Evolutionary conservation across 2,113 vertebrate species (phyloP).

Genomic region (Cygnus buccinator): DNA sequence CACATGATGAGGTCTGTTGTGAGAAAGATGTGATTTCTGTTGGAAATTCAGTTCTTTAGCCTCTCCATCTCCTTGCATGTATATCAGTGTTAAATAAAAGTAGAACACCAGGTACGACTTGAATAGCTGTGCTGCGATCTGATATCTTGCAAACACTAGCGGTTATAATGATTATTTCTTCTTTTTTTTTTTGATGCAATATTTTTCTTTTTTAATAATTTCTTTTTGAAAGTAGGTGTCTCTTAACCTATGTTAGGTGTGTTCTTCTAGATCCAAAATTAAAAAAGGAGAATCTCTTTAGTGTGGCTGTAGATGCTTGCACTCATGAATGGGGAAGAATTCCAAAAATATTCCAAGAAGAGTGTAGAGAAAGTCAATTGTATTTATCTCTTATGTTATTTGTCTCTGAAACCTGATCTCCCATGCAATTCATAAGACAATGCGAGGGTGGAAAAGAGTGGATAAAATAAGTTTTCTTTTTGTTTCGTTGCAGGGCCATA

Average conservation of each 20-base stretch:
- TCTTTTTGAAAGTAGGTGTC: neutral
- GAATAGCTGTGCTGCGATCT: neutral
- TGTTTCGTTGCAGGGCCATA: neutral
- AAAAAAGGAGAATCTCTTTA: neutral
- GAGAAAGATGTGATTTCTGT: neutral
- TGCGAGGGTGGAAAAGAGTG: neutral
- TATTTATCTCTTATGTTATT: neutral
- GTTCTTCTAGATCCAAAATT: neutral
- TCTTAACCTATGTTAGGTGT: neutral
- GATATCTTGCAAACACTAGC: neutral
- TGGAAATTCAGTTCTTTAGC: neutral
- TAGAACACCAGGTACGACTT: neutral
- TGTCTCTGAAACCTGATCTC: neutral
- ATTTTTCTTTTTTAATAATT: neutral
- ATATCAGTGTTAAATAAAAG: neutral
- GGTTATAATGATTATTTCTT: neutral
- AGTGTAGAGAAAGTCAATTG: neutral
- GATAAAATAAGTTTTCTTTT: neutral
- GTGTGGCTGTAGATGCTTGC: neutral
- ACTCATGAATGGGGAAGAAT: neutral
- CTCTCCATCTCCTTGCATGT: neutral
- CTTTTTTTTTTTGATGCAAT: neutral
- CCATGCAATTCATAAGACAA: neutral
- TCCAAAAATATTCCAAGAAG: neutral
- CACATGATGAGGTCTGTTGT: rapidly evolving